Percentiles rank a stretch among this genome's conserved stretches.
These are phyloP conservation scores for Sepioteuthis lessoniana DNA, from an alignment of 2,888 invertebrate species.

Conservation along the genomic window DNA sequence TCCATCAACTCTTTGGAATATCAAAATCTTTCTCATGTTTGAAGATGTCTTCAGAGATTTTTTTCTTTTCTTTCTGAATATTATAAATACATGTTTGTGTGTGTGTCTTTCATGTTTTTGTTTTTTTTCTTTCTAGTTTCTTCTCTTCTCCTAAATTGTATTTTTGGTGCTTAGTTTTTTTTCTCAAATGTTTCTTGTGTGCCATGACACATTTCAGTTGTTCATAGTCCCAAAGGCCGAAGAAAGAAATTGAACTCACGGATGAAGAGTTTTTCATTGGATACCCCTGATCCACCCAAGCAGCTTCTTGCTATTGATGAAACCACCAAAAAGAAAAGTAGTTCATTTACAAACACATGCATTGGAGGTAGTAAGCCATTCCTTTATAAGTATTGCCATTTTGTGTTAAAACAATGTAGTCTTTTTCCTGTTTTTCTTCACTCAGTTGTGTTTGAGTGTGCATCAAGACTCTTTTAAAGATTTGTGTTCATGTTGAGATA, in stretches of 20 bases:
- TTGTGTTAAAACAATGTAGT: background rate
- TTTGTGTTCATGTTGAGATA: background rate
- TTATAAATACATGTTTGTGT: background rate
- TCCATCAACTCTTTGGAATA: background rate
- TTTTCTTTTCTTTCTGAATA: background rate
- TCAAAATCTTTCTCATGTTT: background rate
- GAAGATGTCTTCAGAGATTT: background rate
- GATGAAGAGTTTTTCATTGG: constrained; percentile 97
- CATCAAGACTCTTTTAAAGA: background rate
- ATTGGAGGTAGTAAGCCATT: constrained; percentile 63
- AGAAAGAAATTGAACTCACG: constrained; percentile 93
- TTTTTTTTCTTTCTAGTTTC: background rate
- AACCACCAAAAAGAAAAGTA: constrained; percentile 72
- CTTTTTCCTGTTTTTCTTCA: background rate
- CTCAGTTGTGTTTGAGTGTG: constrained; percentile 18
- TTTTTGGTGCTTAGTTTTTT: background rate
- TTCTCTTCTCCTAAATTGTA: background rate
- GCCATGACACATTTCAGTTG: constrained; percentile 58
- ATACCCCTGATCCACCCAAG: constrained; percentile 87
- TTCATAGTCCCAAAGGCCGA: constrained; percentile 89
- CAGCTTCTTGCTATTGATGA: constrained; percentile 72
- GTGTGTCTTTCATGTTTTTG: background rate
- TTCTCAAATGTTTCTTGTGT: constrained; percentile 37
- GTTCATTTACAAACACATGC: constrained; percentile 71
- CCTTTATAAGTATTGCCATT: constrained; percentile 12